phyloP scores from a whole-genome alignment of 64 coral and sea anemone genomes.

The Montipora sp. region DNA sequence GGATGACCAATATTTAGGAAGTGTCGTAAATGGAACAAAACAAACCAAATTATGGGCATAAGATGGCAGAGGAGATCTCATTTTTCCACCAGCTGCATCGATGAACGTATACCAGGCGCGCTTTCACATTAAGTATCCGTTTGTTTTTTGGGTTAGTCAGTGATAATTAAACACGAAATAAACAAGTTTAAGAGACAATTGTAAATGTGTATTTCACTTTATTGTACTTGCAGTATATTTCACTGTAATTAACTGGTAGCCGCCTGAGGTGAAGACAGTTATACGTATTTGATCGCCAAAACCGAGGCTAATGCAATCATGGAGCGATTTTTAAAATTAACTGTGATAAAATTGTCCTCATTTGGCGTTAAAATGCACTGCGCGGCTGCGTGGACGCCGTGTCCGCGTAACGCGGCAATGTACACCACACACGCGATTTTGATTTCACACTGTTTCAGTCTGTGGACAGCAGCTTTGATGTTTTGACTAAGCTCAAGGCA shows the following conservation, averaged over 20 bases:
- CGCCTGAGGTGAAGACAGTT: background rate
- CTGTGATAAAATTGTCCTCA: conserved; percentile 83
- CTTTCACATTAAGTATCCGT: too few relatives aligned
- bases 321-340: conserved; percentile 83
- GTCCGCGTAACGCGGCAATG: conserved; percentile 82
- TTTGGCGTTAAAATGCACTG: conserved; percentile 75
- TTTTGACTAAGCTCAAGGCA: conserved; percentile 78
- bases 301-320: conserved; percentile 88
- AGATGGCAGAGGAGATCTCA: too few relatives aligned
- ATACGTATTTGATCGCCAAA: conserved; percentile 78
- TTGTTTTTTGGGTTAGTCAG: too few relatives aligned
- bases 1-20: background rate
- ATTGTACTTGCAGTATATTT: background rate
- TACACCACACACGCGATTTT: conserved; percentile 88
- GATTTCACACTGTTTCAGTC: conserved; percentile 53
- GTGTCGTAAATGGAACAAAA: background rate
- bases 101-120: too few relatives aligned
- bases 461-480: conserved; percentile 78
- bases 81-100: too few relatives aligned
- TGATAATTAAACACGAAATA: too few relatives aligned
- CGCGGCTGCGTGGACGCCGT: conserved; percentile 78
- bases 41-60: too few relatives aligned
- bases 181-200: background rate
- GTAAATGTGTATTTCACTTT: too few relatives aligned
- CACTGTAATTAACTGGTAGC: background rate